Evolutionary conservation across 2,113 vertebrate species (phyloP).

Genomic region (Deroptyus accipitrinus): DNA sequence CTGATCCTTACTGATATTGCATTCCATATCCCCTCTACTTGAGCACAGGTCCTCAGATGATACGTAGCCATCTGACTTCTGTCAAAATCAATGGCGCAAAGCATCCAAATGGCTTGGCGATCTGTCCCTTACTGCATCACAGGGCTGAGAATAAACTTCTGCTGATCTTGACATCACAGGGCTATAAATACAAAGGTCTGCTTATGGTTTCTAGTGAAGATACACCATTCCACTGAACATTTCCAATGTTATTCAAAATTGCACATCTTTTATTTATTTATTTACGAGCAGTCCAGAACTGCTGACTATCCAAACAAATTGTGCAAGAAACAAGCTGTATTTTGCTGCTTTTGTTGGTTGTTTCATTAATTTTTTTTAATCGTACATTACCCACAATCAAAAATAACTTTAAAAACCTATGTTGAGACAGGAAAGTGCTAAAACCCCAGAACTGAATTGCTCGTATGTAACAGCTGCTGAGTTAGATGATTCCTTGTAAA

Average conservation of each 20-base stretch:
- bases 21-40: not conserved
- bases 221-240: not conserved
- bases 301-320: not conserved
- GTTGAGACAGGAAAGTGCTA: not conserved
- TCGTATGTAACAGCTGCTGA: not conserved
- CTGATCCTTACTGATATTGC: rapidly evolving
- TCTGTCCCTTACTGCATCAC: not conserved
- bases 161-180: not conserved
- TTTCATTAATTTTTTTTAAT: not conserved
- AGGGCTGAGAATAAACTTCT: not conserved
- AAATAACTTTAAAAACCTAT: conserved; percentile 9
- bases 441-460: not conserved
- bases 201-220: not conserved
- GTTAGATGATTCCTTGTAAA: not conserved
- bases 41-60: not conserved
- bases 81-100: not conserved
- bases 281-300: not conserved
- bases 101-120: not conserved
- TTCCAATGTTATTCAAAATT: not conserved
- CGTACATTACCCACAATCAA: not conserved
- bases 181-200: not conserved
- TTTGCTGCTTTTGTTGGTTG: not conserved
- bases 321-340: not conserved
- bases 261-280: not conserved
- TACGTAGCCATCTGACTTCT: not conserved